Evolutionary conservation across 2,113 vertebrate species (phyloP), one percentile per base, ranked within the genome.

Genomic region (Archilochus colubris): DNA sequence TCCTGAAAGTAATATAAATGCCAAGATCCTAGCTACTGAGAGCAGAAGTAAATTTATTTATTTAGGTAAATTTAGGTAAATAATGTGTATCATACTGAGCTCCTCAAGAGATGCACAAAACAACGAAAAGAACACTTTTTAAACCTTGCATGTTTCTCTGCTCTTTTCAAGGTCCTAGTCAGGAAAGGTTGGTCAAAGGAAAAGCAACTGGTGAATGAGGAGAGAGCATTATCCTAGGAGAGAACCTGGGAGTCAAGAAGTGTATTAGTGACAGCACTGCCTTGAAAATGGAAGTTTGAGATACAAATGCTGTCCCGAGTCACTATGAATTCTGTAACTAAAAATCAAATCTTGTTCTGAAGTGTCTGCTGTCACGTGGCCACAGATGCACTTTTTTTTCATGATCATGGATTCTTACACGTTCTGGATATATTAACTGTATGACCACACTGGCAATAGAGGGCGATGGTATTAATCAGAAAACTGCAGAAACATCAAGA

Each of bases 341-440:
- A 82, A 92, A 91, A 76, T 38, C n/a, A 79, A 82, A 68, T 76
- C 30, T 27, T 58, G 43, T 44, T 81, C 28, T 23, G 22, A 92
- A 61, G 24, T 10, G 16, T 54, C 74, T 91, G 22, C 31, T 82
- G 30, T 80, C 64, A 58, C 1, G 2, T 59, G 40, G 9, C 62
- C 66, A 68, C 27, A 64, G 36, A 69, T 46, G n/a, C 12, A 25
- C 9, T 23, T 21, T 61, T 19, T 55, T 67, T 81, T 53, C 22
- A 28, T 12, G 14, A 67, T 3, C 3, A 0, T 3, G 48, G 66
- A 43, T 33, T 70, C 53, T 75, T n/a, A 36, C 0, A 2, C 82
- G 61, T 79, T 25, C 15, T n/a, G 30, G 33, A 57, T 44, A 38
- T 67, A 55, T 58, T n/a, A 59, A 68, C 3, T 36, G 6, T 14